Evolutionary conservation across 2,797 vertebrate genomes (phyloP).

Genomic region (Oreonectes daqikongensis): DNA sequence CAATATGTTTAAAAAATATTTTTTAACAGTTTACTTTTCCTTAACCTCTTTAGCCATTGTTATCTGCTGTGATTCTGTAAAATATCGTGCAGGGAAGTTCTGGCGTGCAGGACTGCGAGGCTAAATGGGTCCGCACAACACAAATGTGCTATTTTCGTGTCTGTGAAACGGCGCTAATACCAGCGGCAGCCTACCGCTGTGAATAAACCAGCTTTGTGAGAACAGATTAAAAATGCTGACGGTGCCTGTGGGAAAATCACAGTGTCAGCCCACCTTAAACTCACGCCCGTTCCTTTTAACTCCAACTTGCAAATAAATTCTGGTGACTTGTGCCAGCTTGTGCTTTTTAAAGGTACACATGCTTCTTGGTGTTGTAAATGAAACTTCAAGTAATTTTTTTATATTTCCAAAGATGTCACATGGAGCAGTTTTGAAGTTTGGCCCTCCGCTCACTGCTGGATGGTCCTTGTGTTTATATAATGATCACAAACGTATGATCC

Average conservation of each 20-base stretch:
- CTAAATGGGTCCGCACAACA: slow-evolving; percentile 31
- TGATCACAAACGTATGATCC: no score
- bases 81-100: no score
- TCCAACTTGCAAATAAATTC: slow-evolving; percentile 29
- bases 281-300: background rate
- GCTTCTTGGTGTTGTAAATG: background rate
- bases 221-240: slow-evolving; percentile 52
- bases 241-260: slow-evolving; percentile 41
- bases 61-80: slow-evolving; percentile 8
- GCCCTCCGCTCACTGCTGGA: no score
- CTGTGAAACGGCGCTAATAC: slow-evolving; percentile 31
- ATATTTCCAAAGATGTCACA: no score
- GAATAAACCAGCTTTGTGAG: slow-evolving; percentile 38
- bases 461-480: no score
- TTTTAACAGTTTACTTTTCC: background rate
- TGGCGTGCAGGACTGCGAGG: background rate
- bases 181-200: slow-evolving; percentile 1
- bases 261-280: slow-evolving; percentile 48
- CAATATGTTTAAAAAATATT: background rate
- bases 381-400: no score
- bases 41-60: background rate
- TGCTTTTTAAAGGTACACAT: background rate
- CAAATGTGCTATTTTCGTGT: slow-evolving; percentile 25
- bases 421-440: no score
- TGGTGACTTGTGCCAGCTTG: background rate